A percentile compares a stretch with the other conserved stretches of the same genome.
Evolutionary conservation across 1,140 invertebrate species (phyloP).

Genomic region (Steinernema feltiae): DNA sequence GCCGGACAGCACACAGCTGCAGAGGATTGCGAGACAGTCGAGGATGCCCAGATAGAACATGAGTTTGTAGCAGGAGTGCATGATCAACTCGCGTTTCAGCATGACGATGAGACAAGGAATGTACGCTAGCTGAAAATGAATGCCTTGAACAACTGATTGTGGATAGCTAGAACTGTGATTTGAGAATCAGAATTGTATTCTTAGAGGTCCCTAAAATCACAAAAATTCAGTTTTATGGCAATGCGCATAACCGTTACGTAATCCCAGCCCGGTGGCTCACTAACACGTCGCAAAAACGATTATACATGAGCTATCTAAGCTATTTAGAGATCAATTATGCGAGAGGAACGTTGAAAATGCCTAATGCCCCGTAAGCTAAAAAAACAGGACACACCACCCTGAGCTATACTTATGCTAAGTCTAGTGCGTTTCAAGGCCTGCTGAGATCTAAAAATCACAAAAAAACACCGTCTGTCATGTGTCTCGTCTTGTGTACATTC

Average conservation of each 20-base stretch:
- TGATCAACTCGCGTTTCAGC: constrained; percentile 14
- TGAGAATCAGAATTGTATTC: background rate
- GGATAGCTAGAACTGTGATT: background rate
- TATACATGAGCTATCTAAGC: no score
- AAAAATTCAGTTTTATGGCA: background rate
- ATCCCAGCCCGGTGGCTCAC: no score
- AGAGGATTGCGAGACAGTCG: constrained; percentile 9
- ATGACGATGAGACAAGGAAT: constrained; percentile 21
- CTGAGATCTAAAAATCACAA: no score
- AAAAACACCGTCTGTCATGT: no score
- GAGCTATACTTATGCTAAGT: no score
- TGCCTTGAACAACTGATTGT: background rate
- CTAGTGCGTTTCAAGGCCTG: no score
- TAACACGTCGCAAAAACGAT: no score
- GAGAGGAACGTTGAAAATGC: no score
- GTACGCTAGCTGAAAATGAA: constrained; percentile 14
- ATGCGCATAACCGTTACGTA: background rate
- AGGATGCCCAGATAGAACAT: constrained; percentile 24
- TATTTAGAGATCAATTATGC: no score
- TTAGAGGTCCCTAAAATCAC: background rate
- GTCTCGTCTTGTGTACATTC: no score
- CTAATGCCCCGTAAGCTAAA: no score
- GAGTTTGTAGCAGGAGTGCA: constrained; percentile 22
- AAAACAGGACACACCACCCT: no score
- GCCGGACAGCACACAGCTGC: constrained; percentile 9